Conservation (phyloP, 2,797 vertebrate species). For the Valencia hispanica region DNA sequence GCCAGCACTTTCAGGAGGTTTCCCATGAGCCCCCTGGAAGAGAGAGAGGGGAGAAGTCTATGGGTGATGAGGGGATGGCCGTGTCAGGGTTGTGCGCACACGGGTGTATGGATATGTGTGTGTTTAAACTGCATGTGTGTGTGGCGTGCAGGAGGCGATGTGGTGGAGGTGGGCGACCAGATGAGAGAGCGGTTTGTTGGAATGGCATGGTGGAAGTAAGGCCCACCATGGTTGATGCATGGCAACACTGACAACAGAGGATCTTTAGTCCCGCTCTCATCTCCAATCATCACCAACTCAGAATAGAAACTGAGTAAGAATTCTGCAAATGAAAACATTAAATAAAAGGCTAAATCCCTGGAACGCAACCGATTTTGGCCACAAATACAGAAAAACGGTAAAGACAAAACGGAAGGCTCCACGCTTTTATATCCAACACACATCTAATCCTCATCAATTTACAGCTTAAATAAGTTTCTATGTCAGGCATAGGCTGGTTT, state of each 20-base stretch:
- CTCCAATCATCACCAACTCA: not conserved
- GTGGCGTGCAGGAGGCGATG: conserved; percentile 44
- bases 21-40: conserved; percentile 97
- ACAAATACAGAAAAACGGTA: not conserved
- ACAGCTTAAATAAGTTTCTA: not conserved
- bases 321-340: not conserved
- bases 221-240: conserved; percentile 70
- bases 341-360: not conserved
- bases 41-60: conserved; percentile 87
- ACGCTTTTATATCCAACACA: not conserved
- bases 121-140: conserved; percentile 26
- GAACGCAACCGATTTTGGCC: not conserved
- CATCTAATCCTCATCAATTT: not conserved
- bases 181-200: conserved; percentile 54
- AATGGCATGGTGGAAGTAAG: conserved; percentile 62
- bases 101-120: conserved; percentile 52
- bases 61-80: conserved; percentile 79
- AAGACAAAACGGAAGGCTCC: not conserved
- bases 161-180: conserved; percentile 50
- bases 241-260: conserved; percentile 67
- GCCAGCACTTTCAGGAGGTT: conserved; percentile 97
- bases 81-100: conserved; percentile 60
- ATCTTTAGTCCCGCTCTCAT: conserved; percentile 70
- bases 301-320: not conserved
- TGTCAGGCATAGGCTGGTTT: not conserved